Conservation (phyloP, 1,140 invertebrate genomes). For the Eulimnadia texana region DNA sequence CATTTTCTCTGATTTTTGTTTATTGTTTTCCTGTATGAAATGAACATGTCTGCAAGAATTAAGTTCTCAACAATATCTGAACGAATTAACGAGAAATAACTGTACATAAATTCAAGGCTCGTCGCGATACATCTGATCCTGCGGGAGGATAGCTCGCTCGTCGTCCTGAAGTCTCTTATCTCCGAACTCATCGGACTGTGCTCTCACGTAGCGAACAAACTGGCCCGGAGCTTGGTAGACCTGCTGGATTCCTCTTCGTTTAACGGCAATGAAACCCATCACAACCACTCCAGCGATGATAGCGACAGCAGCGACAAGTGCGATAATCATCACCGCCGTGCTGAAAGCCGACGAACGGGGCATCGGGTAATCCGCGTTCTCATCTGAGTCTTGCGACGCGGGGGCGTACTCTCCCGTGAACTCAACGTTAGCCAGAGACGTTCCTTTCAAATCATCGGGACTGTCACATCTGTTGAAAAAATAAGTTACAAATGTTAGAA, state of each 20-base stretch:
- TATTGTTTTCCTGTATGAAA: no score
- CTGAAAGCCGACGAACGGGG: neutral
- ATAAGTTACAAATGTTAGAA: neutral
- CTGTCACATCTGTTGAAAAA: neutral
- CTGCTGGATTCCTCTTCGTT: neutral
- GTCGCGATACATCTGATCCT: neutral
- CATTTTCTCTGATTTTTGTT: neutral
- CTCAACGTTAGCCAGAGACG: neutral
- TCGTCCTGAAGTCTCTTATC: neutral
- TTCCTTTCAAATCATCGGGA: neutral
- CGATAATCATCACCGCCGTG: neutral
- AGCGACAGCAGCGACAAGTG: neutral
- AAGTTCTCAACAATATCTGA: no score
- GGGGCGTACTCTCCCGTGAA: neutral
- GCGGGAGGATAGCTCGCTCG: neutral
- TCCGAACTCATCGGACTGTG: neutral
- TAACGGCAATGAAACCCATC: constrained; percentile 4
- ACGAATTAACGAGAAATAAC: neutral
- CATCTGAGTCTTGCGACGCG: neutral
- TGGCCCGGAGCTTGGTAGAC: constrained; percentile 4
- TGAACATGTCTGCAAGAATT: no score
- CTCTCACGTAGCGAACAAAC: constrained; percentile 2
- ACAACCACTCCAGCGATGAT: neutral
- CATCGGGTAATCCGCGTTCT: neutral
- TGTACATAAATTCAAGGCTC: neutral